phyloP scores from a whole-genome alignment of 2,113 vertebrate species.

The Corythaixoides concolor region DNA sequence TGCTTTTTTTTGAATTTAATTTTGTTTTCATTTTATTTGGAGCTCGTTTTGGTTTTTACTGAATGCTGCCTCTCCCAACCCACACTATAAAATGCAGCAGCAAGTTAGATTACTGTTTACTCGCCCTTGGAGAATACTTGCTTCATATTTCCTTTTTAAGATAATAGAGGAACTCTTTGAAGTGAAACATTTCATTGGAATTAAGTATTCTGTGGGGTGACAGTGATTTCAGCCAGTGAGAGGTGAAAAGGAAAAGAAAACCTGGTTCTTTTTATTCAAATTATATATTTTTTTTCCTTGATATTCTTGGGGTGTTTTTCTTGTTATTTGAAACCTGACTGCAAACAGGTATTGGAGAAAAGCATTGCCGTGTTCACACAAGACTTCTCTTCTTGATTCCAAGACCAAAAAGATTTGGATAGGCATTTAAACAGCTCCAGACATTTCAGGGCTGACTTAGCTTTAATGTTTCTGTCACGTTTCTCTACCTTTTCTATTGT shows the following conservation, averaged over 20 bases:
- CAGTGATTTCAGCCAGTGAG: neutral
- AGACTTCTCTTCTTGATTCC: slow-evolving; percentile 1
- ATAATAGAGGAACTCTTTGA: slow-evolving; percentile 9
- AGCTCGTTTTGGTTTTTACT: neutral
- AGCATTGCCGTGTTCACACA: neutral
- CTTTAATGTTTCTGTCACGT: neutral
- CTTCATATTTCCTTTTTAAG: slow-evolving; percentile 22
- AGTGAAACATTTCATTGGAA: neutral
- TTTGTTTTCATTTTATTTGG: neutral
- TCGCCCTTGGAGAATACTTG: neutral
- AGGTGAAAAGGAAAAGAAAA: neutral
- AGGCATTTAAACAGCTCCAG: neutral
- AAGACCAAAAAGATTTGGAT: neutral
- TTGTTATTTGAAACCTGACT: neutral
- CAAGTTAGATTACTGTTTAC: neutral
- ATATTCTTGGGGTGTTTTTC: neutral
- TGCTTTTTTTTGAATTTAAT: neutral
- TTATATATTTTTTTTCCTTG: neutral
- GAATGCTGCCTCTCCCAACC: neutral
- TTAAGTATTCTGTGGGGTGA: neutral
- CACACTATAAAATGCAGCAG: neutral
- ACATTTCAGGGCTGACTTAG: slow-evolving; percentile 18
- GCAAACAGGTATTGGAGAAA: neutral
- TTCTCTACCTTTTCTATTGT: neutral
- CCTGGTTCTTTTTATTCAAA: neutral